Percentiles rank a stretch among this genome's conserved stretches.
phyloP scores from a whole-genome alignment of 2,113 vertebrate genomes.

The Symphodus melops region DNA sequence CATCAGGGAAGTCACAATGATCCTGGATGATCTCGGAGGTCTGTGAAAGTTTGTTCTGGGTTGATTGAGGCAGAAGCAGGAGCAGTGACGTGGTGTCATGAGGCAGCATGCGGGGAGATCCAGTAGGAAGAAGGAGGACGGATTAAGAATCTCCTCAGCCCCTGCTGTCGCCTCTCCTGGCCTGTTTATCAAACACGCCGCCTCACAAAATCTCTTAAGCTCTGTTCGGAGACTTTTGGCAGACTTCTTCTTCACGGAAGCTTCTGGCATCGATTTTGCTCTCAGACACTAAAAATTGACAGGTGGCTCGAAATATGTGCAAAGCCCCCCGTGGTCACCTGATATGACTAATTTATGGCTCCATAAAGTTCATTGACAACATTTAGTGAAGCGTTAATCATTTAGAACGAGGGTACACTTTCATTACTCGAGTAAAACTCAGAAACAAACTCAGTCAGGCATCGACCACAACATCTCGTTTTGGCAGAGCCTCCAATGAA shows the following conservation, averaged over 20 bases:
- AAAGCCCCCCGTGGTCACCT: background rate
- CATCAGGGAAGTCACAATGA: background rate
- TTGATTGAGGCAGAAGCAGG: conserved; percentile 38
- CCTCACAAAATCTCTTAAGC: conserved; percentile 56
- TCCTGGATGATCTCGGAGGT: background rate
- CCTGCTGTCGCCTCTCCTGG: conserved; percentile 70
- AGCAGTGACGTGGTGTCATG: conserved; percentile 60
- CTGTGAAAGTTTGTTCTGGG: conserved; percentile 30
- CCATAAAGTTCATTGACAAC: background rate
- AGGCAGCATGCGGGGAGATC: conserved; percentile 49
- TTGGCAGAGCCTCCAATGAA: background rate
- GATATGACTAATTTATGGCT: conserved; percentile 23
- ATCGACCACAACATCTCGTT: conserved; percentile 6
- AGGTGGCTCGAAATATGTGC: conserved; percentile 19
- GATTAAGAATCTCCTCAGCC: conserved; percentile 67
- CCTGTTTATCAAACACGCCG: conserved; percentile 64
- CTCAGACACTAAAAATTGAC: conserved; percentile 33
- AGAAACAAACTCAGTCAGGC: background rate
- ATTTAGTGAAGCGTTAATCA: conserved; percentile 12
- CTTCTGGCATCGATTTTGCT: conserved; percentile 13
- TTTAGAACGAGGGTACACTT: background rate
- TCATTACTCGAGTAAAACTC: conserved; percentile 1
- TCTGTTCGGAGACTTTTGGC: conserved; percentile 57
- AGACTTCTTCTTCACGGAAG: conserved; percentile 35
- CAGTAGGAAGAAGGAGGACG: conserved; percentile 46